Percentiles rank a stretch among this genome's conserved stretches.
Evolutionary conservation across 2,113 vertebrate genomes (phyloP).

Genomic region (Cyphomyrus discorhynchus): DNA sequence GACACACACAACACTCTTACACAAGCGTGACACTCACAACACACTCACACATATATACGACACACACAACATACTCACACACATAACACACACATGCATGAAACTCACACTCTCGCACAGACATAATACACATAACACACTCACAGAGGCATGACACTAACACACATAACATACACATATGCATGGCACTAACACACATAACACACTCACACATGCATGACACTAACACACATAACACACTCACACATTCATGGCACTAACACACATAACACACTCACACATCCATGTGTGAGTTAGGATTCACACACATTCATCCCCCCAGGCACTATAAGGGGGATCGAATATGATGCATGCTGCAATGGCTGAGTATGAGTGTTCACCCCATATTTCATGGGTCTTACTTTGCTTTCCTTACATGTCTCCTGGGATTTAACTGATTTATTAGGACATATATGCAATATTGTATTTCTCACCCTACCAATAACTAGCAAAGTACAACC

Average conservation of each 20-base stretch:
- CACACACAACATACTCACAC: background rate
- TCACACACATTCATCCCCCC: no score
- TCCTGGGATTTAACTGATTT: background rate
- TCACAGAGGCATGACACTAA: background rate
- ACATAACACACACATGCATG: background rate
- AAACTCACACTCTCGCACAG: no score
- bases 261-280: no score
- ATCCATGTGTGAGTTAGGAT: no score
- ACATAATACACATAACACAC: background rate
- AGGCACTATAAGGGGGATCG: background rate
- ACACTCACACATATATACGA: no score
- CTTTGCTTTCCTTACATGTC: background rate
- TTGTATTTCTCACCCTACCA: background rate
- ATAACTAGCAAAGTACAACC: background rate
- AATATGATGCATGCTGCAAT: background rate
- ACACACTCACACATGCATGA: background rate
- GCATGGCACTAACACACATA: no score
- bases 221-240: background rate
- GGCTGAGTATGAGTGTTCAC: background rate
- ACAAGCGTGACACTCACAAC: background rate
- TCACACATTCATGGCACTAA: background rate
- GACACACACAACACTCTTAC: background rate
- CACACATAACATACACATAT: no score
- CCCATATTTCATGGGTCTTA: background rate
- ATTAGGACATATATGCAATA: background rate